Base-by-base conservation (phyloP, 2,888 invertebrate genomes). In the Orchesellides sinensis region DNA sequence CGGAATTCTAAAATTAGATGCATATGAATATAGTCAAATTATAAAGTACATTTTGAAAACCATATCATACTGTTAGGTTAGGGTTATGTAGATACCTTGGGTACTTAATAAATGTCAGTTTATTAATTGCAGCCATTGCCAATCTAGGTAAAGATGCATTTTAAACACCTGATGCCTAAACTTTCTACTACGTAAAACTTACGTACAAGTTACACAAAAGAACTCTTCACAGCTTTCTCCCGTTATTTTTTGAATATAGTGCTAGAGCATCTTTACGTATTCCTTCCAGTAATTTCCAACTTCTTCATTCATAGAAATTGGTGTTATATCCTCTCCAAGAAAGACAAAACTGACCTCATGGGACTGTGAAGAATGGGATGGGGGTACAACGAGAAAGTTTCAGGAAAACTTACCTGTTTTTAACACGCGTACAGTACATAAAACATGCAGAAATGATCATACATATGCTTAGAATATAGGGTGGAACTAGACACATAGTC, bases 261-360 rank as follows among this genome's bases (percentile, higher is more conserved):
- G 47, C 35, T 12, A 5, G 6, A n/a, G n/a, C 47, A 10, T 47
- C 47, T 47, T 56, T 56, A 21, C 45, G 23, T 56, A 21, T 70
- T 70, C 54, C 49, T 54, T 70, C 56, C 45, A 56, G 72, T 63
- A 63, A 49, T 47, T 72, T 63, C 54, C 40, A 40, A 61, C 63
- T 61, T 73, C 32, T 49, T 61, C 73, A 49, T 73, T 73, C 73
- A 61, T 47, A 32, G n/a, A 52, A 23, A 52, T 21, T 21, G 23
- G 45, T 45, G 45, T 59, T 59, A 70, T 70, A 70, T 70, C 40
- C 49, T 72, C 45, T 45, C 59, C 59, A 40, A 59, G 45, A 72
- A 69, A 52, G 52, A 59, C 59, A 72, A 72, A 72, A 72, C 70
- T 72, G 59, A 73, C 61, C 73, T 63, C 73, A 21, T 63, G 61